A percentile compares a stretch with the other conserved stretches of the same genome.
Conservation (phyloP, 2,113 vertebrate species). For the Barnardius zonarius region DNA sequence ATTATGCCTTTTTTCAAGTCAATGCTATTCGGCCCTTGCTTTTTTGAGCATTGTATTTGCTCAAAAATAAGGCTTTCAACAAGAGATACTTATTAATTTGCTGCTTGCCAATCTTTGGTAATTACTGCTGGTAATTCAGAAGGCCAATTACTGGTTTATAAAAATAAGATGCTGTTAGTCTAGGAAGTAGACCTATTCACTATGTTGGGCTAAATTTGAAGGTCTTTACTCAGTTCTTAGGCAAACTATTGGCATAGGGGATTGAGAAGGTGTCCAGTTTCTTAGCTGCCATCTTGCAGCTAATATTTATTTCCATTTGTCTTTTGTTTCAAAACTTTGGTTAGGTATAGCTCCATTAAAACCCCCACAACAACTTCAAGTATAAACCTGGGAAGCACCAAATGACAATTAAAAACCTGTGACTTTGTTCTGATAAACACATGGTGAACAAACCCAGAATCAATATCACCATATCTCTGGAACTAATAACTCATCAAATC, state of each 20-base stretch:
- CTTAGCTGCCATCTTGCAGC: neutral
- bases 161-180: neutral
- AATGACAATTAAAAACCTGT: neutral
- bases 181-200: neutral
- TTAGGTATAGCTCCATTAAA: neutral
- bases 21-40: neutral
- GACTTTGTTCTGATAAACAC: neutral
- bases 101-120: neutral
- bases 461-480: neutral
- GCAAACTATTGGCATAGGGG: neutral
- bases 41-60: neutral
- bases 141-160: neutral
- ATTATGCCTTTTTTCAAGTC: neutral
- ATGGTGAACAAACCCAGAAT: neutral
- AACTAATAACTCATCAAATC: neutral
- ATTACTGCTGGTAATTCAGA: neutral
- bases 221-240: neutral
- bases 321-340: neutral
- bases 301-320: neutral
- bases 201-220: neutral
- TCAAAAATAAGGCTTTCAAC: neutral
- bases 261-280: neutral
- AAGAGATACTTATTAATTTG: neutral
- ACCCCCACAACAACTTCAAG: neutral
- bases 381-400: neutral